Conservation (phyloP, 2,888 invertebrate genomes). For the Lasioglossum marginatum region DNA sequence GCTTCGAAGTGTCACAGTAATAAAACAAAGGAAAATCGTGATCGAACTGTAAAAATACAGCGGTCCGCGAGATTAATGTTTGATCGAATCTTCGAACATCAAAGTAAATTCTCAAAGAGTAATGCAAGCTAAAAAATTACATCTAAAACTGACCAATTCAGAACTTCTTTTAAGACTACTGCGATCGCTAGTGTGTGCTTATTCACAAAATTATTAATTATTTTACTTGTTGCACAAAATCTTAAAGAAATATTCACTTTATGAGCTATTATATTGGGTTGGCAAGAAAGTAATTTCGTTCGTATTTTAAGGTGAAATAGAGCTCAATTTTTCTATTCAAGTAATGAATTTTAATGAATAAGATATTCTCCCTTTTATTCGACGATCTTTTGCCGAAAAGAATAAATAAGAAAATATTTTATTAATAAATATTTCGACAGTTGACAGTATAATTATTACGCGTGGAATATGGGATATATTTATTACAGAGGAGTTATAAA, state of each 20-base stretch:
- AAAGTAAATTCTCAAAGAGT: not conserved
- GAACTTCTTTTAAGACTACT: not conserved
- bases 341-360: no score
- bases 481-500: not conserved
- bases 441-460: not conserved
- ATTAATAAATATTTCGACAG: not conserved
- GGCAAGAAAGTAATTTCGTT: no score
- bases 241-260: no score
- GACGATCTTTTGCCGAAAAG: no score
- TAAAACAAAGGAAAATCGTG: constrained; percentile 3
- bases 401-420: no score
- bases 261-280: no score
- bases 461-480: not conserved
- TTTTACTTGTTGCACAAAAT: not conserved
- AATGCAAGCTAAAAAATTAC: not conserved
- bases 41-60: not conserved
- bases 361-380: no score
- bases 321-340: no score
- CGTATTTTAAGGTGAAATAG: no score
- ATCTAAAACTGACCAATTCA: not conserved
- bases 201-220: not conserved
- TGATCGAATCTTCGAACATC: not conserved
- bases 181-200: not conserved
- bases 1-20: constrained; percentile 7
- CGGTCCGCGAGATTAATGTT: constrained; percentile 15